These are phyloP conservation scores for Dasyornis broadbenti DNA, from an alignment of 2,113 vertebrate genomes.

Conservation along the genomic window DNA sequence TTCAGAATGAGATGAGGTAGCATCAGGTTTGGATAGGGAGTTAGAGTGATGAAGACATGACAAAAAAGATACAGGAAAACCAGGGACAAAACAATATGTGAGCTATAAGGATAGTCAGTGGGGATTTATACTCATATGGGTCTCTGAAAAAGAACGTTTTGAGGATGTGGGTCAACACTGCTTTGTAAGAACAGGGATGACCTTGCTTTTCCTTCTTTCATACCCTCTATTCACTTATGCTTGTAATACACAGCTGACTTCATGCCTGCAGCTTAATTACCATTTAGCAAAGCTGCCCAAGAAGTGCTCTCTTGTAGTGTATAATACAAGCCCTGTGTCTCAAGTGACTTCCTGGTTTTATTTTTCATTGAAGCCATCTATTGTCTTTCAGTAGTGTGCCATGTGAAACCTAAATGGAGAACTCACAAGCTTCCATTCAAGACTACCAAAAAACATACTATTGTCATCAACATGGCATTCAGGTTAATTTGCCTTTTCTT, in stretches of 20 bases:
- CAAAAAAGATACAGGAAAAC: neutral
- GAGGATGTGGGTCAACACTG: neutral
- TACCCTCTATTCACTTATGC: neutral
- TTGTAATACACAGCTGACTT: neutral
- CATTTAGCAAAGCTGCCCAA: neutral
- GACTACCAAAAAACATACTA: rapidly evolving
- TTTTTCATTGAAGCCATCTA: neutral
- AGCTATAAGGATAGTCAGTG: neutral
- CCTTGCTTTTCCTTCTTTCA: neutral
- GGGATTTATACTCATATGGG: neutral
- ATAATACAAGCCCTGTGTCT: neutral
- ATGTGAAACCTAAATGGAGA: neutral
- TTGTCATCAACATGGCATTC: neutral
- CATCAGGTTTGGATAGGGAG: neutral
- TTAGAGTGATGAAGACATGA: neutral
- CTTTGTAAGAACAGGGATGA: neutral
- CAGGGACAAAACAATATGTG: neutral
- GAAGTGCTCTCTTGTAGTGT: neutral
- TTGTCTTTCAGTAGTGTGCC: neutral
- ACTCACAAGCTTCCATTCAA: neutral
- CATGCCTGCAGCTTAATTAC: neutral
- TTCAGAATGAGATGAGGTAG: neutral
- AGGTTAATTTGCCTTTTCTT: neutral
- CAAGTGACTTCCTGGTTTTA: neutral
- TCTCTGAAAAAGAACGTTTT: neutral